Evolutionary conservation across 2,888 invertebrate genomes (phyloP).

Genomic region (Rhagium mordax): DNA sequence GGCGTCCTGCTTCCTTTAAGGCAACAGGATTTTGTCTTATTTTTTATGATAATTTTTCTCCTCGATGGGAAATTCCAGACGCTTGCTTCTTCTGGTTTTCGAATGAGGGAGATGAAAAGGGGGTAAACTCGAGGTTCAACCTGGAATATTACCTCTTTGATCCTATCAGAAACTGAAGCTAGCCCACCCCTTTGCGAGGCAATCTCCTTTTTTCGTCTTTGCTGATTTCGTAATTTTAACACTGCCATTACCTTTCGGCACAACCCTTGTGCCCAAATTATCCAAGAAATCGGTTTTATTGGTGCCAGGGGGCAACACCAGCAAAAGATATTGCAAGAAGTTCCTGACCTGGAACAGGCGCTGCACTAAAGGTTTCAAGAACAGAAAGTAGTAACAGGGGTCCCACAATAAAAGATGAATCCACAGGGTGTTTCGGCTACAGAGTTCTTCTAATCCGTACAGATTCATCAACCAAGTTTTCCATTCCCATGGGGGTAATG

Average conservation of each 20-base stretch:
- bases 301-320: constrained; percentile 71
- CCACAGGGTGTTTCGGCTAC: constrained; percentile 74
- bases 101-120: too few relatives aligned
- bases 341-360: constrained; percentile 73
- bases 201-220: too few relatives aligned
- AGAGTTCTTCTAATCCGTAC: constrained; percentile 70
- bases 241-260: constrained; percentile 61
- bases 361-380: constrained; percentile 66
- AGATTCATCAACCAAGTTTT: constrained; percentile 73
- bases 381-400: constrained; percentile 65
- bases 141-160: too few relatives aligned
- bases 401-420: constrained; percentile 76
- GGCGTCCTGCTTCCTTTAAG: too few relatives aligned
- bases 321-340: constrained; percentile 71
- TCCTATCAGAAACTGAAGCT: too few relatives aligned
- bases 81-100: too few relatives aligned
- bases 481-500: constrained; percentile 74
- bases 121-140: too few relatives aligned
- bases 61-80: too few relatives aligned
- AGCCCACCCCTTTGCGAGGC: too few relatives aligned
- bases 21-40: too few relatives aligned
- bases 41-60: too few relatives aligned
- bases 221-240: too few relatives aligned
- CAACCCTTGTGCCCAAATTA: constrained; percentile 58
- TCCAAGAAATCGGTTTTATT: constrained; percentile 61